Conservation (phyloP, 2,888 invertebrate genomes). For the Azorinus chamasolen region DNA sequence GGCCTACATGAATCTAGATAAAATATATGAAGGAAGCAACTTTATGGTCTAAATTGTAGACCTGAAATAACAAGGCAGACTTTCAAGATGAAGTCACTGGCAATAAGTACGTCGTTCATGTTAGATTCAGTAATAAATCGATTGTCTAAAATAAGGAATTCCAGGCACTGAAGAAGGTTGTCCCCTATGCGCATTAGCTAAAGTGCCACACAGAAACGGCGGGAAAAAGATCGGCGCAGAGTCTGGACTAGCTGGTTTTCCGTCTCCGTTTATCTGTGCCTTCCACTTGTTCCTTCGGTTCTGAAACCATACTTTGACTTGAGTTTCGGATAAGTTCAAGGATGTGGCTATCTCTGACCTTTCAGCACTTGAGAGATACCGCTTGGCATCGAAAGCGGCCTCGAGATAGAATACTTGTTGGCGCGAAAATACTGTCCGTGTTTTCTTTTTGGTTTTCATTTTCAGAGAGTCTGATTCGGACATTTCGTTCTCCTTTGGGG, state of each 20-base stretch:
- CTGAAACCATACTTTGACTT: conserved; percentile 76
- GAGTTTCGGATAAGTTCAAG: conserved; percentile 69
- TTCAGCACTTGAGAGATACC: conserved; percentile 71
- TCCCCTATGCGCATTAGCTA: conserved; percentile 29
- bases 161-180: too few species aligned
- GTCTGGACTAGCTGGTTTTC: conserved; percentile 43
- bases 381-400: conserved; percentile 71
- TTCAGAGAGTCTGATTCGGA: conserved; percentile 7
- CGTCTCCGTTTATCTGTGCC: conserved; percentile 68
- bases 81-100: too few species aligned
- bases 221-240: conserved; percentile 52
- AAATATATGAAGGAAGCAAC: too few species aligned
- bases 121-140: too few species aligned
- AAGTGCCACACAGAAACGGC: conserved; percentile 55
- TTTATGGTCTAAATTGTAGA: too few species aligned
- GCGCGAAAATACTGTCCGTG: conserved; percentile 72
- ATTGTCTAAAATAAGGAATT: too few species aligned
- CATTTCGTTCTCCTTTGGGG: too few species aligned
- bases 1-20: too few species aligned
- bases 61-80: too few species aligned
- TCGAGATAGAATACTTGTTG: conserved; percentile 73
- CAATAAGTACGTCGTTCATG: too few species aligned
- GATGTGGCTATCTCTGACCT: conserved; percentile 70
- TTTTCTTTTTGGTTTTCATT: conserved; percentile 69
- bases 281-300: conserved; percentile 74